Percentiles rank a stretch among this genome's conserved stretches.
phyloP scores from a whole-genome alignment of 2,888 invertebrate species.

The Sinotaia quadrata region DNA sequence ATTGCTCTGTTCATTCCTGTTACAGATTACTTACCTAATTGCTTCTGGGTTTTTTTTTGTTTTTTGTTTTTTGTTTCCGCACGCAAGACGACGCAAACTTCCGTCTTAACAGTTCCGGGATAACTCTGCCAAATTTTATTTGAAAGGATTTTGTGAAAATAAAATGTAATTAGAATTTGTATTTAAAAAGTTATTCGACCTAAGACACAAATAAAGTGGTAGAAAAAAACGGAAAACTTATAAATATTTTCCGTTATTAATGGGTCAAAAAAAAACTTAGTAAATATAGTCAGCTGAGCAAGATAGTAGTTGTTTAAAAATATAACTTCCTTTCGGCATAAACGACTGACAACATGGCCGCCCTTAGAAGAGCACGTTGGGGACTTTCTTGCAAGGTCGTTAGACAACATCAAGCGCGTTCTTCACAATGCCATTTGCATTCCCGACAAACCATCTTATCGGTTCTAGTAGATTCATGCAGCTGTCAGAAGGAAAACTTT shows the following conservation, averaged over 20 bases:
- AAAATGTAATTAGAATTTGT: not conserved
- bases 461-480: not conserved
- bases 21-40: too few species aligned
- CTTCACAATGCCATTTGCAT: not conserved
- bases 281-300: too few species aligned
- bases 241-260: too few species aligned
- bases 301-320: too few species aligned
- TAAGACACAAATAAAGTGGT: too few species aligned
- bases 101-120: not conserved
- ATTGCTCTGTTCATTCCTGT: not conserved
- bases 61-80: not conserved
- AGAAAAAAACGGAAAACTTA: too few species aligned
- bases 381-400: conserved; percentile 39
- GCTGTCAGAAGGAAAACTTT: conserved; percentile 1
- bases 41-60: too few species aligned
- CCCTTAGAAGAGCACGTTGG: conserved; percentile 38
- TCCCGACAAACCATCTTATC: not conserved
- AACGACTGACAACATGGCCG: conserved; percentile 36
- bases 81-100: not conserved
- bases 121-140: not conserved
- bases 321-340: too few species aligned
- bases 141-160: conserved; percentile 5
- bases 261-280: too few species aligned
- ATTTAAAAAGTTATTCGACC: not conserved
- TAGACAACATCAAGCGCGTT: conserved; percentile 19